Percentiles rank a stretch among this genome's conserved stretches.
Conservation (phyloP, 2,888 invertebrate genomes). For the Xestobium rufovillosum region DNA sequence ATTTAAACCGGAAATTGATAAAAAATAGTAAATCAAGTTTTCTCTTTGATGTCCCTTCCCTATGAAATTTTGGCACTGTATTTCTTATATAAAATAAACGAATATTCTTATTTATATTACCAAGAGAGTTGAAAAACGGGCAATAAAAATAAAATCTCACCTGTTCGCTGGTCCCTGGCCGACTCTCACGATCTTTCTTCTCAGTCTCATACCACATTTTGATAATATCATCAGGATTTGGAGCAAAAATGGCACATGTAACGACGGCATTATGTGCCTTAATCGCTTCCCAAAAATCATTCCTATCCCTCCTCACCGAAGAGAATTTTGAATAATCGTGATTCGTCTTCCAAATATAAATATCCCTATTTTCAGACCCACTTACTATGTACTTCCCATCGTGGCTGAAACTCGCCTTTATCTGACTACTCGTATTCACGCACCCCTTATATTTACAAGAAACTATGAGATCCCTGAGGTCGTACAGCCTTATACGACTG, state of each 20-base stretch:
- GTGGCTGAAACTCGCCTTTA: constrained; percentile 94
- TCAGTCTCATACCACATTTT: constrained; percentile 58
- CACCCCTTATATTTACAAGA: constrained; percentile 67
- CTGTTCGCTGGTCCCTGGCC: constrained; percentile 29
- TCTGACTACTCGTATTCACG: constrained; percentile 92
- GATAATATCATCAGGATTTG: constrained; percentile 88
- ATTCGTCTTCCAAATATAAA: constrained; percentile 97
- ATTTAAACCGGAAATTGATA: too few species aligned
- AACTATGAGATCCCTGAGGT: constrained; percentile 85
- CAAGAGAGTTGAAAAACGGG: too few species aligned
- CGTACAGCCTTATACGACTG: constrained; percentile 91
- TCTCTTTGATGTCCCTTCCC: too few species aligned
- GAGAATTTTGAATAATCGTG: constrained; percentile 94
- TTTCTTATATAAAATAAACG: too few species aligned
- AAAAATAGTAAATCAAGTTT: too few species aligned
- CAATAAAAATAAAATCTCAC: too few species aligned
- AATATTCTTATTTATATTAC: too few species aligned
- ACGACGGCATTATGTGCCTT: constrained; percentile 94
- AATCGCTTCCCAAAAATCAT: constrained; percentile 96
- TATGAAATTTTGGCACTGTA: too few species aligned
- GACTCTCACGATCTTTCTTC: constrained; percentile 37
- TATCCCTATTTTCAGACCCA: constrained; percentile 95
- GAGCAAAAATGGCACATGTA: constrained; percentile 96
- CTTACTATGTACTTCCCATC: constrained; percentile 96
- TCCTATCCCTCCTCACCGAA: constrained; percentile 84